Evolutionary conservation across 2,113 vertebrate genomes (phyloP).

Genomic region (Phoxinus phoxinus): DNA sequence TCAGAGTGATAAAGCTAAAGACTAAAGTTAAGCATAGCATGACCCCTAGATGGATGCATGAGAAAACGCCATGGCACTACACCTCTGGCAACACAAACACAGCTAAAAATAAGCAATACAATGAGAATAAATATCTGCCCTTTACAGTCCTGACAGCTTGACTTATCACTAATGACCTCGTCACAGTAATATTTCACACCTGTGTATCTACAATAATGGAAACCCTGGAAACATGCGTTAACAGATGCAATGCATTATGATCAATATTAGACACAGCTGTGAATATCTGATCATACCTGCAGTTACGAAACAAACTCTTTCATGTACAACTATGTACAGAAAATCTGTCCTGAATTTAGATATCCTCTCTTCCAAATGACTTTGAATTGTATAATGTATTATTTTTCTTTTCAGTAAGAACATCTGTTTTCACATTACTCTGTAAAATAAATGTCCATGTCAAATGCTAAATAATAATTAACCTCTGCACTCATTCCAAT

Average conservation of each 20-base stretch:
- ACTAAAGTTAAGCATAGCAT: background rate
- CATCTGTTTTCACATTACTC: background rate
- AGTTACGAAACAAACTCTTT: background rate
- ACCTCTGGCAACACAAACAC: background rate
- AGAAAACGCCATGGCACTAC: background rate
- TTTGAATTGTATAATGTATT: background rate
- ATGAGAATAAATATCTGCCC: background rate
- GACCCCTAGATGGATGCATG: background rate
- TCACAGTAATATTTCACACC: background rate
- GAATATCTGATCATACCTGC: background rate
- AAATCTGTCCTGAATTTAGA: background rate
- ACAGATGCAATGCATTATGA: background rate
- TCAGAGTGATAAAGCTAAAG: background rate
- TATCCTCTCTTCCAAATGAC: background rate
- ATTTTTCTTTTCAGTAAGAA: too few species aligned
- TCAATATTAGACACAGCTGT: background rate
- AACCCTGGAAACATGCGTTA: background rate
- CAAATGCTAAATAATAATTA: background rate
- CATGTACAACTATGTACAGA: background rate
- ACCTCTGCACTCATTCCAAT: background rate
- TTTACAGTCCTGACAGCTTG: conserved; percentile 24
- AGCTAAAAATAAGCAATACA: background rate
- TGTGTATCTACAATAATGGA: background rate
- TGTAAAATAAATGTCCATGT: background rate
- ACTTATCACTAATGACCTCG: background rate